These are phyloP conservation scores for Hystrix brachyura DNA, from an alignment of 2,113 vertebrate genomes.

Conservation along the genomic window DNA sequence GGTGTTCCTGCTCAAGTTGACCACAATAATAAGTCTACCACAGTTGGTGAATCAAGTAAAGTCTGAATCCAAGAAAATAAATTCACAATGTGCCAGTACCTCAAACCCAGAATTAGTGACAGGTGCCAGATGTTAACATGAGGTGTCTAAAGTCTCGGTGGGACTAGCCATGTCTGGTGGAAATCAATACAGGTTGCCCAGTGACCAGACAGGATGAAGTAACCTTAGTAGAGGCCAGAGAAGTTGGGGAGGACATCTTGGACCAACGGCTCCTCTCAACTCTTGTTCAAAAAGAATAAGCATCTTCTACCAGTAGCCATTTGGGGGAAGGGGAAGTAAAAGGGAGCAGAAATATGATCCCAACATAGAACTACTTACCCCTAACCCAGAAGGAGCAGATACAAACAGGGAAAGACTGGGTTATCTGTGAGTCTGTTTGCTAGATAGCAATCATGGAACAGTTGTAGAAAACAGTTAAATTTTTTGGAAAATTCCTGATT, in stretches of 20 bases:
- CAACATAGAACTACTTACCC: not conserved
- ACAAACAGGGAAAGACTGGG: not conserved
- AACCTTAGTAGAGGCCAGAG: not conserved
- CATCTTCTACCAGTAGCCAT: not conserved
- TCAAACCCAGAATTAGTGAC: conserved; percentile 5
- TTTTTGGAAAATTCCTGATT: not conserved
- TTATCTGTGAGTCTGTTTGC: not conserved
- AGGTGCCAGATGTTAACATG: not conserved
- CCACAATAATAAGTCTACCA: no score
- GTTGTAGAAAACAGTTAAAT: not conserved
- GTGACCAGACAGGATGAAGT: not conserved
- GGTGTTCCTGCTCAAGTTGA: no score
- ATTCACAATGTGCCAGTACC: not conserved
- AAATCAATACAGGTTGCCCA: not conserved
- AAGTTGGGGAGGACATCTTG: not conserved
- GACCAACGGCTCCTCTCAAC: not conserved
- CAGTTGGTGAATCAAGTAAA: not conserved
- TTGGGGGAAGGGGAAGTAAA: not conserved
- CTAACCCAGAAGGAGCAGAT: not conserved
- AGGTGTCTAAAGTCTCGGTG: not conserved
- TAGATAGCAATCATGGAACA: not conserved
- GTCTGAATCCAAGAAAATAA: not conserved
- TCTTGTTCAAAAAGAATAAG: not conserved
- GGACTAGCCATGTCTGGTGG: not conserved
- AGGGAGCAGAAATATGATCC: not conserved